These are phyloP conservation scores for Gryllus bimaculatus DNA, from an alignment of 1,140 invertebrate genomes.

Conservation along the genomic window DNA sequence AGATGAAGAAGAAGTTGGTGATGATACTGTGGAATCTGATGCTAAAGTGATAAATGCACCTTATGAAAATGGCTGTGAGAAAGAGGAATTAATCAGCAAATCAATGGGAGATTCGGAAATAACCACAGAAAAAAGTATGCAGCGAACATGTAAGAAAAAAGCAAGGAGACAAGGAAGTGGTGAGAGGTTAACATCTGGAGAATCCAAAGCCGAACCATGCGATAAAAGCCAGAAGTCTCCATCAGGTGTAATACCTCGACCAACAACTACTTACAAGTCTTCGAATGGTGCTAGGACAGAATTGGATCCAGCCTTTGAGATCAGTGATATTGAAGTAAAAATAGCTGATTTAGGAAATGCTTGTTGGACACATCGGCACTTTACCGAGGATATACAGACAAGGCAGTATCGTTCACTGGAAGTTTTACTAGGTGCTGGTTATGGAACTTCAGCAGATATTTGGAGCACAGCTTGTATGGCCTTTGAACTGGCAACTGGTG, in stretches of 20 bases:
- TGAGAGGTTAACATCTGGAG: neutral
- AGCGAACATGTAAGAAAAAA: slow-evolving; percentile 30
- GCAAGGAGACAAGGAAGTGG: slow-evolving; percentile 27
- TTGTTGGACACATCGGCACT: slow-evolving; percentile 93
- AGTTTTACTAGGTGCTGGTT: slow-evolving; percentile 88
- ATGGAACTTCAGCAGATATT: slow-evolving; percentile 91
- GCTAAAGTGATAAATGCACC: slow-evolving; percentile 13
- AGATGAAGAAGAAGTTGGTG: slow-evolving; percentile 31
- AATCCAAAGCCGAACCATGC: neutral
- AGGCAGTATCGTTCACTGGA: slow-evolving; percentile 95
- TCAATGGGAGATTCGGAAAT: slow-evolving; percentile 15
- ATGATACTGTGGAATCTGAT: slow-evolving; percentile 22
- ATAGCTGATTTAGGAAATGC: slow-evolving; percentile 98
- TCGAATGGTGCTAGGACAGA: neutral
- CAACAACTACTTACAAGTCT: neutral
- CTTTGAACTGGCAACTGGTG: slow-evolving; percentile 96
- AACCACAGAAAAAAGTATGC: slow-evolving; percentile 10
- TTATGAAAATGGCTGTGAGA: slow-evolving; percentile 19
- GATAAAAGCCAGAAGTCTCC: slow-evolving; percentile 8
- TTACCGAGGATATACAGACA: slow-evolving; percentile 98
- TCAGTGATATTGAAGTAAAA: slow-evolving; percentile 82
- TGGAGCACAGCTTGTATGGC: slow-evolving; percentile 99
- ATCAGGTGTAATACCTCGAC: neutral
- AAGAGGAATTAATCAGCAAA: neutral
- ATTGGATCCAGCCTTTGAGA: slow-evolving; percentile 67